Base-by-base conservation (phyloP, 2,113 vertebrate species). In the Rhombomys opimus region DNA sequence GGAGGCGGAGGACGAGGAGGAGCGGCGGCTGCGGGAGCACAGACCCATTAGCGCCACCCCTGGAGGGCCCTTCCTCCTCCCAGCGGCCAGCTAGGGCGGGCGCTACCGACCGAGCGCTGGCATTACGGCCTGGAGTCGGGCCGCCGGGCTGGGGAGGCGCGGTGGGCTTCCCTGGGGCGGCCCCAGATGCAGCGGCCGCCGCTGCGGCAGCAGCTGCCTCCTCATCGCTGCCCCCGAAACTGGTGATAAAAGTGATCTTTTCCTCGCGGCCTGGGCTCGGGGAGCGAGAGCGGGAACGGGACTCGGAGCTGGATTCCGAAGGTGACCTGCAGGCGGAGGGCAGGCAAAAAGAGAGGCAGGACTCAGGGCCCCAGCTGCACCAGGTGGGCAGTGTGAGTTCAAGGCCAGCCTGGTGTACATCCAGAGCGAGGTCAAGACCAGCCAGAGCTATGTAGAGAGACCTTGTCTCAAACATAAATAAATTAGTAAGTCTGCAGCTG, bases 21-120 rank as follows among this genome's bases (percentile, higher is more conserved):
- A 94, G 46, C 97, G 96, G 94, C 97, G 96, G 97, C 97, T 98
- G 96, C 96, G 91, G 97, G 95, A 61, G 97, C 87, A 95, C 46
- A 59, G 80, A 18, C 75, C 27, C 22, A 0, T 97, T 95, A 97
- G 96, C 77, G 2, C 4, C 0, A 65, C n/a, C 38, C 59, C 89
- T 22, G 3, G 52, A 12, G 73, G 59, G 22, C 68, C 88, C 57
- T 1, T 57, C 59, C 88, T 32, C 92, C 96, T 65, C 95, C 96
- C 93, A 50, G 80, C 25, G 75, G 87, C 95, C 25, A 73, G 95
- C 2, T 2, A 63, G 96, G 97, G 95, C 61, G 15, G 95, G 99
- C 99, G 99, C 99, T 99, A 99, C 99, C 99, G 99, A 99, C 99
- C 99, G 99, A 99, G 99, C 99, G 97, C 99, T 99, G 98, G 99